Conservation (phyloP, 2,113 vertebrate genomes). For the Macquaria australasica region DNA sequence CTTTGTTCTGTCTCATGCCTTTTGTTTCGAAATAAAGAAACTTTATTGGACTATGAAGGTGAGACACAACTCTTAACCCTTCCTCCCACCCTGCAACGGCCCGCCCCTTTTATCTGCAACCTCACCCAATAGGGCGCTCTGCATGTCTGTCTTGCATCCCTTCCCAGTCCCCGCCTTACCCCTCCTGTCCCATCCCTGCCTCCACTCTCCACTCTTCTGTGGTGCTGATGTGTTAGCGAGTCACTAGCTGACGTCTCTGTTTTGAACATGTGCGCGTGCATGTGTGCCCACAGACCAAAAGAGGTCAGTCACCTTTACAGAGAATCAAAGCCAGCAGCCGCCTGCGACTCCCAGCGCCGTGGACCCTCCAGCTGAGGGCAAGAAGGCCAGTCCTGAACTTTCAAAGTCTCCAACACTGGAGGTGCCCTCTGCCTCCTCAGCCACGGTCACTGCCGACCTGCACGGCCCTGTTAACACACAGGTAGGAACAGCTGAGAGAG, state of each 20-base stretch:
- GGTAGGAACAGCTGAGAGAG: constrained; percentile 78
- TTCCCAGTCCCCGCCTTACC: constrained; percentile 27
- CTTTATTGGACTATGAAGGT: constrained; percentile 87
- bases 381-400: constrained; percentile 56
- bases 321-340: constrained; percentile 82
- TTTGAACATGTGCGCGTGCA: constrained; percentile 28
- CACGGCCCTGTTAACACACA: constrained; percentile 84
- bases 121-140: constrained; percentile 77
- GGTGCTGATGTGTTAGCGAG: constrained; percentile 48
- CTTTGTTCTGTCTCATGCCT: constrained; percentile 83
- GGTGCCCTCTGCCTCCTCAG: constrained; percentile 79
- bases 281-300: constrained; percentile 89
- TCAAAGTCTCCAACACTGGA: constrained; percentile 82
- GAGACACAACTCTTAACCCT: constrained; percentile 74
- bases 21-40: constrained; percentile 83
- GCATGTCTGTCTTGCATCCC: constrained; percentile 85
- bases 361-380: constrained; percentile 61
- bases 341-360: constrained; percentile 7
- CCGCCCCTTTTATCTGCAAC: constrained; percentile 68
- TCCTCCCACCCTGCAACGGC: constrained; percentile 72
- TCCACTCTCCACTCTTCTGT: constrained; percentile 31
- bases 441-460: constrained; percentile 87
- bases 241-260: neutral
- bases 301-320: constrained; percentile 96
- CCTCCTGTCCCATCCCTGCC: constrained; percentile 49